phyloP scores from a whole-genome alignment of 2,797 vertebrate species.

The Distichodus sexfasciatus region DNA sequence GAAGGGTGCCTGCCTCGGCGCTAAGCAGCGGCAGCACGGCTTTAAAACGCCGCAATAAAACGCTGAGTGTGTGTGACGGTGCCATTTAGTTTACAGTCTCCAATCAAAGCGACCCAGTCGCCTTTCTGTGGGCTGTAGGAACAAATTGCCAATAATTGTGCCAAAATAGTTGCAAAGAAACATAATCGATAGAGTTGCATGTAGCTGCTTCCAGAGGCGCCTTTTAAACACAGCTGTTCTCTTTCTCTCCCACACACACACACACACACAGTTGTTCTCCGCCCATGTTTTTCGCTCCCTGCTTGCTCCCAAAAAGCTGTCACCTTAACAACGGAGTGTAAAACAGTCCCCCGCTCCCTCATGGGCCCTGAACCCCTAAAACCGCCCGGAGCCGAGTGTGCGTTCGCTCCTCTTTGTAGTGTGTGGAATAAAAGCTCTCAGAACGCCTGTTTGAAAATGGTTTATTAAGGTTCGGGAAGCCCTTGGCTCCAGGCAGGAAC shows the following conservation, averaged over 20 bases:
- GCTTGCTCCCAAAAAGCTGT: slow-evolving; percentile 68
- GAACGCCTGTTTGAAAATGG: slow-evolving; percentile 70
- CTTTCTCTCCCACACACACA: slow-evolving; percentile 49
- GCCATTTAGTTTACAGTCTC: slow-evolving; percentile 54
- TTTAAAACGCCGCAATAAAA: slow-evolving; percentile 25
- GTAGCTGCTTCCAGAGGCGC: slow-evolving; percentile 76
- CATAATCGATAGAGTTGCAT: slow-evolving; percentile 61
- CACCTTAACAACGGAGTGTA: slow-evolving; percentile 63
- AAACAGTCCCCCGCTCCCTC: slow-evolving; percentile 50
- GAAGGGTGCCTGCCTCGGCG: slow-evolving; percentile 2
- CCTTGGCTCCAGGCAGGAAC: slow-evolving; percentile 66
- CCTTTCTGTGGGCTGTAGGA: slow-evolving; percentile 57
- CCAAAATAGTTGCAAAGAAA: slow-evolving; percentile 71
- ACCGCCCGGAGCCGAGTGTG: slow-evolving; percentile 52
- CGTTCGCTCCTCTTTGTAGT: slow-evolving; percentile 58
- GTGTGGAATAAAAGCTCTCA: slow-evolving; percentile 60
- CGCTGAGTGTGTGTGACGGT: slow-evolving; percentile 22
- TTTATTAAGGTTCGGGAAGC: slow-evolving; percentile 74
- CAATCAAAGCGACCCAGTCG: slow-evolving; percentile 60
- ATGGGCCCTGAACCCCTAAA: slow-evolving; percentile 42
- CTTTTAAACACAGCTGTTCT: slow-evolving; percentile 75
- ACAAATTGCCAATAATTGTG: slow-evolving; percentile 60
- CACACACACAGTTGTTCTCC: slow-evolving; percentile 35
- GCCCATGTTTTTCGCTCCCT: slow-evolving; percentile 58
- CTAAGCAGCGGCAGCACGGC: slow-evolving; percentile 2